Evolutionary conservation across 2,888 invertebrate species (phyloP).

Genomic region (Oligia fasciuncula): DNA sequence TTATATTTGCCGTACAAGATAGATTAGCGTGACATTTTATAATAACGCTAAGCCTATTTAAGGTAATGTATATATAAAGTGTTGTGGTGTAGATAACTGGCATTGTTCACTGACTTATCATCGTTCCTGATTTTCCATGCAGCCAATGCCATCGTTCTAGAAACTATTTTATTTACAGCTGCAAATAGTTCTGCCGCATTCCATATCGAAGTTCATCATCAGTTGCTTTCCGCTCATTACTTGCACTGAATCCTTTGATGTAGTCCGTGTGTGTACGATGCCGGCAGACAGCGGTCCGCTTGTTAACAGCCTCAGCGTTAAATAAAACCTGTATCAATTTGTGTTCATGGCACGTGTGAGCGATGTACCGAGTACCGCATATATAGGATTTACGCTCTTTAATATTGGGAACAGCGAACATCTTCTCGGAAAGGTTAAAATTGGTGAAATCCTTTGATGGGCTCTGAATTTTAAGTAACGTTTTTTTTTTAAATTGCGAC

Average conservation of each 20-base stretch:
- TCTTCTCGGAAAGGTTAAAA: conserved; percentile 79
- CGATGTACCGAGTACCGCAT: conserved; percentile 75
- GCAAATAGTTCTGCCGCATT: conserved; percentile 55
- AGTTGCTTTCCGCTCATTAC: conserved; percentile 72
- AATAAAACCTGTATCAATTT: conserved; percentile 82
- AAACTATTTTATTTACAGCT: conserved; percentile 47
- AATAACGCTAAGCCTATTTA: conserved; percentile 51
- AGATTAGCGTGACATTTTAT: conserved; percentile 64
- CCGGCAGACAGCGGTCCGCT: conserved; percentile 79
- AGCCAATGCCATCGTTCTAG: conserved; percentile 25
- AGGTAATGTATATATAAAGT: conserved; percentile 41
- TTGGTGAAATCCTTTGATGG: conserved; percentile 71
- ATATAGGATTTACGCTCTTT: conserved; percentile 75
- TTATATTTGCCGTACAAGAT: conserved; percentile 74
- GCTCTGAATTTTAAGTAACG: conserved; percentile 69
- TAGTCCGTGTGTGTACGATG: conserved; percentile 67
- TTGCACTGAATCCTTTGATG: conserved; percentile 76
- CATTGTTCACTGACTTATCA: conserved; percentile 43
- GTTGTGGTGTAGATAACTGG: conserved; percentile 33
- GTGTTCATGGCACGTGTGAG: conserved; percentile 80
- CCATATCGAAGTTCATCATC: conserved; percentile 61
- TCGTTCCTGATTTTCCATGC: conserved; percentile 39
- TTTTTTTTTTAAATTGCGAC: conserved; percentile 42
- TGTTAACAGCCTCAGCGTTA: conserved; percentile 75
- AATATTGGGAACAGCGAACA: conserved; percentile 77